These are phyloP conservation scores for Tragelaphus scriptus DNA, from an alignment of 2,113 vertebrate genomes.

Conservation along the genomic window DNA sequence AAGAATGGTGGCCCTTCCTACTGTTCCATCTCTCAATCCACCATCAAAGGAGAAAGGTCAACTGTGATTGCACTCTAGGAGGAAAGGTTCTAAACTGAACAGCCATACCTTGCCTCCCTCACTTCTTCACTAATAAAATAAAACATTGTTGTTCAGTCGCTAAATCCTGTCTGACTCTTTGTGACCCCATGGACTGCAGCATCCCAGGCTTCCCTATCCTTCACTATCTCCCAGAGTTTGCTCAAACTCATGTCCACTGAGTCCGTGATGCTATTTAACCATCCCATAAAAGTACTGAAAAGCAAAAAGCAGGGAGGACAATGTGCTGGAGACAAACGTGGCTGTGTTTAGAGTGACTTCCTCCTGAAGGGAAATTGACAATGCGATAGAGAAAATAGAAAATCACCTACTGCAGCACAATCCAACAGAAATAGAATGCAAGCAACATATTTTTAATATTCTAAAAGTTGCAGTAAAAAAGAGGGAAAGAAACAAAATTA, in stretches of 20 bases:
- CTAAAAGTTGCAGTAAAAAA: neutral
- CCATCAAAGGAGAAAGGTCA: neutral
- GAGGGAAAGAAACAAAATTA: neutral
- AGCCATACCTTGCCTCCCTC: neutral
- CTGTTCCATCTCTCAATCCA: neutral
- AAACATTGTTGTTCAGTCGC: fast-evolving
- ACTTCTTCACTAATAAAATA: neutral
- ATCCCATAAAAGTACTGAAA: neutral
- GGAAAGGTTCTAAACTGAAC: neutral
- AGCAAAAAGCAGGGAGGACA: neutral
- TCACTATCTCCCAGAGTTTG: neutral
- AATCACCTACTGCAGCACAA: neutral
- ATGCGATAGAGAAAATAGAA: no score
- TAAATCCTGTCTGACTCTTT: neutral
- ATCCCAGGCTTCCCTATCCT: neutral
- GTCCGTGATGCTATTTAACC: neutral
- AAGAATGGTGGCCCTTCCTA: neutral
- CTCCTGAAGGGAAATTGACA: neutral
- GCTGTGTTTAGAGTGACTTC: neutral
- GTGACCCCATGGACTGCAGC: neutral
- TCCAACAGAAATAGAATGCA: neutral
- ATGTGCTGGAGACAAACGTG: fast-evolving
- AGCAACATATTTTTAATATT: neutral
- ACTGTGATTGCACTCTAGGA: neutral
- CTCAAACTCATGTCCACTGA: neutral